These are phyloP conservation scores for Congeria kusceri DNA, from an alignment of 2,888 invertebrate species.

Conservation along the genomic window DNA sequence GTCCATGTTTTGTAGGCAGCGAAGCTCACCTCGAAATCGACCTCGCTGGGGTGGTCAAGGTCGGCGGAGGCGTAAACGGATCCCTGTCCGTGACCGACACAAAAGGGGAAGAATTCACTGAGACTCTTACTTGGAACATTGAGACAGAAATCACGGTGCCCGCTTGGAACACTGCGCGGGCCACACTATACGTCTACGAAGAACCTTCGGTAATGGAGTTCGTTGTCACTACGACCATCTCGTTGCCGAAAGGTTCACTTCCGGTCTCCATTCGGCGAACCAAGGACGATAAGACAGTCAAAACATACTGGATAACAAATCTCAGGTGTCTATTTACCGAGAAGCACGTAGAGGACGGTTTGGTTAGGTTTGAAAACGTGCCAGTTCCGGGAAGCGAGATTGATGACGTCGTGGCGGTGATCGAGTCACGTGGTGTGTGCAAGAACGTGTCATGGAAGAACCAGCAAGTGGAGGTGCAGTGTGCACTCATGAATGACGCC, in stretches of 20 bases:
- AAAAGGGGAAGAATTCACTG: constrained; percentile 55
- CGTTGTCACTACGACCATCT: constrained; percentile 63
- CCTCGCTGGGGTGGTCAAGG: constrained; percentile 57
- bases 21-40: constrained; percentile 63
- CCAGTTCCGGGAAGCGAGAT: not conserved
- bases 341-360: constrained; percentile 13
- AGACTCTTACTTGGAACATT: constrained; percentile 62
- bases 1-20: constrained; percentile 31
- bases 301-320: constrained; percentile 53
- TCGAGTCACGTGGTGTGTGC: constrained; percentile 53
- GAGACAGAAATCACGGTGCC: constrained; percentile 66
- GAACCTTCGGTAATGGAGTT: constrained; percentile 53
- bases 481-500: constrained; percentile 5
- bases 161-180: constrained; percentile 52
- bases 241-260: constrained; percentile 52
- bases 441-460: constrained; percentile 63
- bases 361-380: not conserved
- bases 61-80: constrained; percentile 65
- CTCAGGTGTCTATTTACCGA: constrained; percentile 52
- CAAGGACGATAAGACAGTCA: constrained; percentile 53
- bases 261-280: constrained; percentile 59
- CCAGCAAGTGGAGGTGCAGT: constrained; percentile 63
- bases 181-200: constrained; percentile 60
- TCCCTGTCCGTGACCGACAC: constrained; percentile 64
- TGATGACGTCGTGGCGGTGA: not conserved